phyloP scores from a whole-genome alignment of 2,888 invertebrate species.

The Smittia aterrima region DNA sequence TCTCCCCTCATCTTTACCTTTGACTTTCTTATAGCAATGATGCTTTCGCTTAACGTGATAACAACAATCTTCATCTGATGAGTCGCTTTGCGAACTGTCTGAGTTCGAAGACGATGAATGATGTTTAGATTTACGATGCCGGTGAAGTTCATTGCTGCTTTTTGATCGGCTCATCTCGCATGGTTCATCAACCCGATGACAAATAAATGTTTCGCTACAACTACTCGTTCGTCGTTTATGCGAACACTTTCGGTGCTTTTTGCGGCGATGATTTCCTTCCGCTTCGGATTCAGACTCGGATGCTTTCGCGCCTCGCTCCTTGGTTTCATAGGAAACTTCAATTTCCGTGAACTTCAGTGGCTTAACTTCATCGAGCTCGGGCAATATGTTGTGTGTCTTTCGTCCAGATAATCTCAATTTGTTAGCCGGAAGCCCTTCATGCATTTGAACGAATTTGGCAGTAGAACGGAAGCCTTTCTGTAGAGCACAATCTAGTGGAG shows the following conservation, averaged over 20 bases:
- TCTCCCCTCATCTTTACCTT: conserved; percentile 38
- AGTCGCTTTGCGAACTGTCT: conserved; percentile 53
- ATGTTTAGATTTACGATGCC: conserved; percentile 47
- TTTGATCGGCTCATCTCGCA: conserved; percentile 53
- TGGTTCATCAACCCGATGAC: conserved; percentile 45
- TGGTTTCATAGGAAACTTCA: conserved; percentile 50
- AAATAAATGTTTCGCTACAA: conserved; percentile 46
- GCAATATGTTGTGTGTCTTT: conserved; percentile 49
- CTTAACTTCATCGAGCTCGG: conserved; percentile 48
- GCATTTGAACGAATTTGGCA: conserved; percentile 88
- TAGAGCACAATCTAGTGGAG: conserved; percentile 88
- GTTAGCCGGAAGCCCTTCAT: conserved; percentile 80
- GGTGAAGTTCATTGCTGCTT: conserved; percentile 52
- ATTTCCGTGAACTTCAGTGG: conserved; percentile 52
- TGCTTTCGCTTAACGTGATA: conserved; percentile 47
- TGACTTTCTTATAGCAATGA: conserved; percentile 36
- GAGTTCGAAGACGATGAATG: conserved; percentile 43
- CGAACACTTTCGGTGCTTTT: conserved; percentile 39
- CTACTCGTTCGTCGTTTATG: conserved; percentile 52
- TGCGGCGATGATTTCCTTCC: not conserved
- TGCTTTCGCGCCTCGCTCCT: conserved; percentile 49
- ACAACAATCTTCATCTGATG: conserved; percentile 56
- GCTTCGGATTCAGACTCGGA: conserved; percentile 47
- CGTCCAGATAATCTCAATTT: conserved; percentile 57
- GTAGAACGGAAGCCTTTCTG: conserved; percentile 83